Evolutionary conservation across 2,888 invertebrate genomes (phyloP).

Genomic region (Ischnus inquisitorius): DNA sequence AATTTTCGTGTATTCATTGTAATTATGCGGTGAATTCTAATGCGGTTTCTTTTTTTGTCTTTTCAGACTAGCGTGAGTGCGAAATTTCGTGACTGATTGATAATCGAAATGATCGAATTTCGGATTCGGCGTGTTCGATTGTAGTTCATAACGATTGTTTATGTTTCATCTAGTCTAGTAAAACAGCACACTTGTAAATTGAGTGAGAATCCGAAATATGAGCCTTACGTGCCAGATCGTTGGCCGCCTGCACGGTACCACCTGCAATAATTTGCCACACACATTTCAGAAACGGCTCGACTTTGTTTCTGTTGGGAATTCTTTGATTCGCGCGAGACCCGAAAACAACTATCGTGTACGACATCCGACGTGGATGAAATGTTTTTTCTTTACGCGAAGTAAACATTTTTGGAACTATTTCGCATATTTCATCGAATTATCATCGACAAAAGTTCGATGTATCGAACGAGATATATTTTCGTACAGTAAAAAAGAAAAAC

Average conservation of each 20-base stretch:
- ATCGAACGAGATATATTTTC: neutral
- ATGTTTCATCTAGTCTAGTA: conserved; percentile 2
- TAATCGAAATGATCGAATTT: neutral
- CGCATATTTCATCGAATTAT: too few species aligned
- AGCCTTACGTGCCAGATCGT: conserved; percentile 81
- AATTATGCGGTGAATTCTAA: neutral
- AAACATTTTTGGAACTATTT: too few species aligned
- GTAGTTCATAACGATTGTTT: neutral
- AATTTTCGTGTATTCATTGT: too few species aligned
- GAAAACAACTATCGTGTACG: neutral
- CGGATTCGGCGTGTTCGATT: neutral
- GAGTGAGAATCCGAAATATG: conserved; percentile 64
- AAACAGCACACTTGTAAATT: conserved; percentile 67
- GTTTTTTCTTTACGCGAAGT: too few species aligned
- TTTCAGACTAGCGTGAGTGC: neutral
- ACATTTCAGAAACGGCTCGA: conserved; percentile 65
- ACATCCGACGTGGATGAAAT: neutral
- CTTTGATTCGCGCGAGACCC: neutral
- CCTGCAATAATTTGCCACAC: conserved; percentile 80
- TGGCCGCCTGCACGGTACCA: conserved; percentile 80
- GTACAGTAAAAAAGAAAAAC: conserved; percentile 20
- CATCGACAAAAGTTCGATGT: conserved; percentile 20
- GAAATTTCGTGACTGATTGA: conserved; percentile 2
- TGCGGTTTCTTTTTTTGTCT: neutral
- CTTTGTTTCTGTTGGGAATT: conserved; percentile 4